These are phyloP conservation scores for Apamea monoglypha DNA, from an alignment of 2,888 invertebrate species.

Conservation along the genomic window DNA sequence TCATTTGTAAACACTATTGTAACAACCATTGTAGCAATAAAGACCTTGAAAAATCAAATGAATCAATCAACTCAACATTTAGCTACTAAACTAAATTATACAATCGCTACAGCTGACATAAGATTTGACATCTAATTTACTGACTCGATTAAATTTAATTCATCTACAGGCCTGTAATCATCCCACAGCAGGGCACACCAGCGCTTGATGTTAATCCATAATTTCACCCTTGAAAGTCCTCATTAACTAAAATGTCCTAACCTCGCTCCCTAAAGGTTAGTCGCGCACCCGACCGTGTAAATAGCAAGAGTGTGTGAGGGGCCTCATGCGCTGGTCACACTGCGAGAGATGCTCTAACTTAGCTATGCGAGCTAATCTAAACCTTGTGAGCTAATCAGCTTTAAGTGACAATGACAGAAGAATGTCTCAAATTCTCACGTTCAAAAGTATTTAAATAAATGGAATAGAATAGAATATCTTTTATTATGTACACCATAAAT, in stretches of 20 bases:
- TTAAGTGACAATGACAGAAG: not conserved
- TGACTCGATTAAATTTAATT: not conserved
- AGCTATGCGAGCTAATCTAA: not conserved
- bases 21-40: too few species aligned
- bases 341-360: not conserved
- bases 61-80: too few species aligned
- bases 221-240: conserved; percentile 18
- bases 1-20: too few species aligned
- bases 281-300: conserved; percentile 17
- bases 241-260: conserved; percentile 32
- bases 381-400: not conserved
- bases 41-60: too few species aligned
- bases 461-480: too few species aligned
- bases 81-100: not conserved
- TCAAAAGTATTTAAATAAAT: not conserved
- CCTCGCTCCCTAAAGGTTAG: conserved; percentile 24
- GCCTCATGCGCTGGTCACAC: not conserved
- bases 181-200: not conserved
- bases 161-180: not conserved
- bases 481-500: too few species aligned
- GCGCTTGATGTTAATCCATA: conserved; percentile 9
- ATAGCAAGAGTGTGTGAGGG: conserved; percentile 15
- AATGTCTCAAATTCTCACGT: not conserved
- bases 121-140: not conserved
- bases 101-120: not conserved